Conservation (phyloP, 2,113 vertebrate genomes). For the Sterrhoptilus dennistouni region DNA sequence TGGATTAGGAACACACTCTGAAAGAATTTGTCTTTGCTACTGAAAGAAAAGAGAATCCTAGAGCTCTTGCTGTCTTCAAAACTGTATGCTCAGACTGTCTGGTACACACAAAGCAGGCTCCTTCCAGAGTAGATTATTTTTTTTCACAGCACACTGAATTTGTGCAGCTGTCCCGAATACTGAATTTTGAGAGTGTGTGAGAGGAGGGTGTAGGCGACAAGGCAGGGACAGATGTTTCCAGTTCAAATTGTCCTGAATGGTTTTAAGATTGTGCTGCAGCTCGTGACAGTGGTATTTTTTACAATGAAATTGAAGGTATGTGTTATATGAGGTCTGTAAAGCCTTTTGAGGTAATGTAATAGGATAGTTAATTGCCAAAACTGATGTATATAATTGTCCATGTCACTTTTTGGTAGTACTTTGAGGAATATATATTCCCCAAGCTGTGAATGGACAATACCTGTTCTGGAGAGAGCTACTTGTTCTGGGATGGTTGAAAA, state of each 20-base stretch:
- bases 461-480: not conserved
- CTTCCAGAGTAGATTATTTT: not conserved
- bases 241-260: not conserved
- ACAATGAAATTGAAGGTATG: not conserved
- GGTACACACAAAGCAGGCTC: not conserved
- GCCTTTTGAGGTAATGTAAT: not conserved
- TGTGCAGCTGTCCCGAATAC: not conserved
- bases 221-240: fast-evolving
- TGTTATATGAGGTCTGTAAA: not conserved
- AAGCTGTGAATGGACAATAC: not conserved
- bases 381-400: not conserved
- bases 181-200: no score
- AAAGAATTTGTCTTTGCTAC: not conserved
- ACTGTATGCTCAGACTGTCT: not conserved
- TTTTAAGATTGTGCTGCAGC: not conserved
- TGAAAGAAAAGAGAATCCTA: not conserved
- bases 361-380: not conserved
- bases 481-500: not conserved
- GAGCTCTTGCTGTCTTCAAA: not conserved
- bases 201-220: fast-evolving
- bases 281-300: not conserved
- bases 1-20: not conserved
- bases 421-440: not conserved
- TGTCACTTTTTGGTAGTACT: not conserved
- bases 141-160: not conserved